Conservation (phyloP, 2,113 vertebrate genomes). For the Apistogramma diplotaenia region DNA sequence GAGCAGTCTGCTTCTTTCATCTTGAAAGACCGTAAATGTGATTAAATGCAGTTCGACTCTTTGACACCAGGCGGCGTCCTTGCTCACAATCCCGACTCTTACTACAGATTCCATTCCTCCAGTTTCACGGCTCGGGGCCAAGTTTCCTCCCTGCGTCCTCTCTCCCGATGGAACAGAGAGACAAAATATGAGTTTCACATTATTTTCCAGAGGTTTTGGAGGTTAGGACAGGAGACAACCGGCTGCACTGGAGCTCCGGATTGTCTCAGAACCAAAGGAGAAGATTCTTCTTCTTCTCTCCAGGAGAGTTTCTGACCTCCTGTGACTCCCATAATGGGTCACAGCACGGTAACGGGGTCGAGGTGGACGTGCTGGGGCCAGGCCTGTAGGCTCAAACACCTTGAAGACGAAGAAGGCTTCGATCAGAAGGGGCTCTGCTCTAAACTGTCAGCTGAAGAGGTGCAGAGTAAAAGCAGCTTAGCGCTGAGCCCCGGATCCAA, state of each 20-base stretch:
- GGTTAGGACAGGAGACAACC: neutral
- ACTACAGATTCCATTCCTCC: conserved; percentile 10
- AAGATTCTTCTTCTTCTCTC: neutral
- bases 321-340: neutral
- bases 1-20: neutral
- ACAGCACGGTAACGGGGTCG: neutral
- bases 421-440: neutral
- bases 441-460: neutral
- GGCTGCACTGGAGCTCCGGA: conserved; percentile 30
- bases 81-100: neutral
- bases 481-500: neutral
- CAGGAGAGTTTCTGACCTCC: conserved; percentile 18
- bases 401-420: neutral
- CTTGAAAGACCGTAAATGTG: neutral
- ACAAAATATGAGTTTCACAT: conserved; percentile 58
- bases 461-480: neutral
- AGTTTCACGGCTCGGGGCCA: conserved; percentile 38
- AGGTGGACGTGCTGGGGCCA: neutral
- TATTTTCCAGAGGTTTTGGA: conserved; percentile 56
- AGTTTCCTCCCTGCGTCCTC: conserved; percentile 61
- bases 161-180: conserved; percentile 59
- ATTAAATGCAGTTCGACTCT: conserved; percentile 3
- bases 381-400: neutral
- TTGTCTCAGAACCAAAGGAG: conserved; percentile 15
- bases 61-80: conserved; percentile 37